These are phyloP conservation scores for Drosophila nasuta DNA, from an alignment of 1,140 invertebrate species.

Conservation along the genomic window DNA sequence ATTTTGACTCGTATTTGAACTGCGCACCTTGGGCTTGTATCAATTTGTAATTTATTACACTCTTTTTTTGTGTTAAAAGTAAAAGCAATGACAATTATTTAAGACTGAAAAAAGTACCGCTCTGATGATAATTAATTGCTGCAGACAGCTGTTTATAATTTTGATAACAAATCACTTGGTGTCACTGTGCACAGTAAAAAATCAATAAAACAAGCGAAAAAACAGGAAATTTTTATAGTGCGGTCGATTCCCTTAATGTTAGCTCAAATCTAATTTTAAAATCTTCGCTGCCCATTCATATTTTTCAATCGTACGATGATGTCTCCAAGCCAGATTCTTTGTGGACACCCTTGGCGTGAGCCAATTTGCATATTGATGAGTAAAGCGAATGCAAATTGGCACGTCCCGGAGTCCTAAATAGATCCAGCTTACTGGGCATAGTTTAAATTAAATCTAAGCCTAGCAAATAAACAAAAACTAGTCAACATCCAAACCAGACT, in stretches of 20 bases:
- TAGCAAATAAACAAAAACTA: background rate
- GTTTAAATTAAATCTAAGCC: background rate
- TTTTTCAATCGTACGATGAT: conserved; percentile 5
- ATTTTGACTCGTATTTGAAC: background rate
- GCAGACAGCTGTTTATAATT: background rate
- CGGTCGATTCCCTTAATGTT: conserved; percentile 7
- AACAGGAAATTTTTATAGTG: background rate
- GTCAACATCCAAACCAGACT: background rate
- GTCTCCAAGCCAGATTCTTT: conserved; percentile 10
- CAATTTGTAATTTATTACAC: background rate
- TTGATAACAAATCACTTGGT: background rate
- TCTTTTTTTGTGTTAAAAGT: background rate
- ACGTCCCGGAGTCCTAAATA: background rate
- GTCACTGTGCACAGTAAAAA: background rate
- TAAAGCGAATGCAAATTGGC: background rate
- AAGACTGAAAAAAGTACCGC: background rate
- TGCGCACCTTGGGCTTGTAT: background rate
- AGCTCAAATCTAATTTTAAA: conserved; percentile 23
- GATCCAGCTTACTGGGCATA: background rate
- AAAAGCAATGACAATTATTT: background rate
- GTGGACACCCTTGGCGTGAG: conserved; percentile 5
- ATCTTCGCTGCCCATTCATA: conserved; percentile 16
- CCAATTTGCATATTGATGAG: conserved; percentile 18
- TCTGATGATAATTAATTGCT: background rate
- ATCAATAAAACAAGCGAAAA: background rate